Evolutionary conservation across 2,113 vertebrate genomes (phyloP).

Genomic region (Ophiodon elongatus): DNA sequence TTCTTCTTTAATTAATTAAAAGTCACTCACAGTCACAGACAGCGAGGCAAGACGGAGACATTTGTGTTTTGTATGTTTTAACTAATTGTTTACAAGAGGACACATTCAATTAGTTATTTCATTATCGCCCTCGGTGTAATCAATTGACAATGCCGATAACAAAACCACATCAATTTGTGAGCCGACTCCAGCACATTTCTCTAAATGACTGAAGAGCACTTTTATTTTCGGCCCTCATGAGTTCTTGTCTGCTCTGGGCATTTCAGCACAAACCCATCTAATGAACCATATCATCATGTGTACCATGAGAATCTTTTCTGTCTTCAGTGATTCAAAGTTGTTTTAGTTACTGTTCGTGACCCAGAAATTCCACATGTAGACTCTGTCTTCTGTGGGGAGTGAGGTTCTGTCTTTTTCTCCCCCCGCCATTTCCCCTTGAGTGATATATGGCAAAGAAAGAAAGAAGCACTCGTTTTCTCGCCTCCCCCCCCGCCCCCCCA

Average conservation of each 20-base stretch:
- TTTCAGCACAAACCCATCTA: constrained; percentile 23
- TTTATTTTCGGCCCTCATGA: constrained; percentile 29
- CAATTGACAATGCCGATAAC: constrained; percentile 83
- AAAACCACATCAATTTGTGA: constrained; percentile 80
- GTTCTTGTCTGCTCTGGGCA: constrained; percentile 25
- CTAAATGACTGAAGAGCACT: constrained; percentile 76
- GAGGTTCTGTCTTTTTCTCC: constrained; percentile 25
- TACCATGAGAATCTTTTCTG: constrained; percentile 2
- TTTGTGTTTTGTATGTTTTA: constrained; percentile 76
- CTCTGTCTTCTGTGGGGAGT: constrained; percentile 11
- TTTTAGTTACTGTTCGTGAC: constrained; percentile 9
- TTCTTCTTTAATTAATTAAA: constrained; percentile 74
- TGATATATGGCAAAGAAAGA: constrained; percentile 67
- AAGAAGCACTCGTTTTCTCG: constrained; percentile 58
- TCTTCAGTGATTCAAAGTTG: not conserved
- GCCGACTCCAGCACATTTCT: constrained; percentile 71
- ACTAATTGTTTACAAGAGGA: constrained; percentile 82
- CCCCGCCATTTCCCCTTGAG: constrained; percentile 34
- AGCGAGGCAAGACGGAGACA: constrained; percentile 19
- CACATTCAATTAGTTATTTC: constrained; percentile 85
- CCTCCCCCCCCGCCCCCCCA: constrained; percentile 73
- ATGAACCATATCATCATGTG: not conserved
- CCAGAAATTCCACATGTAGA: constrained; percentile 29
- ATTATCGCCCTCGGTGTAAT: constrained; percentile 79
- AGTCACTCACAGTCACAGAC: constrained; percentile 45